Evolutionary conservation across 2,888 invertebrate genomes (phyloP), one percentile per base, ranked within the genome.

Genomic region (Orgyia antiqua): DNA sequence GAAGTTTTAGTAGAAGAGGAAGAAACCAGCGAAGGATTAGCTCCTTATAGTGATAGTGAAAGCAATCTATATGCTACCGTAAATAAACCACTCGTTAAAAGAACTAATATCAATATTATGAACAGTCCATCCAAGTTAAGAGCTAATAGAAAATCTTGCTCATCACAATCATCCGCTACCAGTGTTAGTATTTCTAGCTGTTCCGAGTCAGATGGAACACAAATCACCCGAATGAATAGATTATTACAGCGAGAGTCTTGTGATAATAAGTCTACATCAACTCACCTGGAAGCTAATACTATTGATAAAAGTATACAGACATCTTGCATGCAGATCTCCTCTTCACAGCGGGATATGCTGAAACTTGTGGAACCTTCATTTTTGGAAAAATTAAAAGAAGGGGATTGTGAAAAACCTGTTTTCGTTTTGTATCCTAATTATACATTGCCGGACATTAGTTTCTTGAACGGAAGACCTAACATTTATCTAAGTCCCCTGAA

Each of bases 401-500:
- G 89, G 4, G 89, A 89, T 46, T 89, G 87, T 64, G 72, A 90
- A 57, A 93, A 93, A 58, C 94, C 95, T 2, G 93, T 96, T 1
- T 96, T 94, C 71, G 93, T 97, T 24, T 90, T 96, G 45, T 97
- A 96, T 77, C 96, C 97, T 13, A 96, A 93, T 73, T 97, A 97
- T 62, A 93, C 96, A 4, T 77, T 97, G 40, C 96, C 97, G 10
- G 94, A 96, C 78, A 88, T 97, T 53, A 94, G 93, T 53, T 97
- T 97, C 73, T 87, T 97, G 33, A 80, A 84, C 41, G 86, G 86
- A 21, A 70, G 78, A 43, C 76, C 82, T 36, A 92, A 94, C 49
- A 90, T 95, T 37, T 90, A 93, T 40, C 83, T 95, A 35, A 91
- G 92, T 62, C 94, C 94, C 0, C 88, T 94, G 33, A 89, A 88